Percentiles rank a stretch among this genome's conserved stretches.
Evolutionary conservation across 2,797 vertebrate genomes (phyloP).

Genomic region (Trichosurus vulpecula): DNA sequence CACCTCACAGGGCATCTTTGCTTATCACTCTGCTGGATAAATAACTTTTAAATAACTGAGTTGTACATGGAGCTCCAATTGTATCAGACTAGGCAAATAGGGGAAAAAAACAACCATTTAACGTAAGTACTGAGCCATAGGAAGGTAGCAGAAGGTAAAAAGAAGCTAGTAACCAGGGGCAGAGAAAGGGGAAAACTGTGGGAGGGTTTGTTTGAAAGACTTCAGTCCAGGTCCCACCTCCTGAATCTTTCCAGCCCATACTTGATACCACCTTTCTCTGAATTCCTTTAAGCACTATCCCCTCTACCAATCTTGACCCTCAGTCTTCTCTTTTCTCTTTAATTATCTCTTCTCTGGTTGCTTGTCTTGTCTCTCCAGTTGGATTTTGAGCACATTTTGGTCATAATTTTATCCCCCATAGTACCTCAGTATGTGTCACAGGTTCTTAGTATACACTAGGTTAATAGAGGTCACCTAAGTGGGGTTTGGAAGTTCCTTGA

Average conservation of each 20-base stretch:
- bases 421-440: no score
- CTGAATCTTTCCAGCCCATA: no score
- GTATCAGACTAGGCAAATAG: background rate
- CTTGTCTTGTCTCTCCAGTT: background rate
- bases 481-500: background rate
- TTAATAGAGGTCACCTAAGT: background rate
- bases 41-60: background rate
- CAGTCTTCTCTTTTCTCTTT: background rate
- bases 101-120: background rate
- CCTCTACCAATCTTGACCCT: background rate
- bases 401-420: background rate
- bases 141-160: background rate
- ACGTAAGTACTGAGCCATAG: background rate
- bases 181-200: background rate
- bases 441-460: background rate
- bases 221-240: background rate
- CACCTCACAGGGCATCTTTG: background rate
- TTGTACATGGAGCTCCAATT: background rate
- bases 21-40: background rate
- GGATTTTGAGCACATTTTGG: background rate
- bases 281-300: background rate
- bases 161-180: background rate
- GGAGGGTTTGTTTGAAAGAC: no score
- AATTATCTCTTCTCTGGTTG: background rate
- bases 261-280: background rate